Conservation (phyloP, 1,140 invertebrate genomes). For the Scaptomyza montana region DNA sequence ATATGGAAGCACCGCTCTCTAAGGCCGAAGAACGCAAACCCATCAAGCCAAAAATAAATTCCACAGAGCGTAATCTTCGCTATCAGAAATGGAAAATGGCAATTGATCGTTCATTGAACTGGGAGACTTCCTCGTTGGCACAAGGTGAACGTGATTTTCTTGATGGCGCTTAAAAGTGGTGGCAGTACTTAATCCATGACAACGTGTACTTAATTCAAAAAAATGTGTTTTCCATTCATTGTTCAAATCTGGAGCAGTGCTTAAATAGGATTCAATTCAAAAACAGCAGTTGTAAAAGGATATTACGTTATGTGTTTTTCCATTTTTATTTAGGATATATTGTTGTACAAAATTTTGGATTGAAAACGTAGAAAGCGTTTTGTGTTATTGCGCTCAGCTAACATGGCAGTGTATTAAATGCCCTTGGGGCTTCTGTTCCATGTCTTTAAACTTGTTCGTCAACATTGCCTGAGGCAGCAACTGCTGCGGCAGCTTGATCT, state of each 20-base stretch:
- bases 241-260: background rate
- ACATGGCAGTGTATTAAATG: conserved; percentile 59
- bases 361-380: conserved; percentile 69
- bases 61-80: conserved; percentile 88
- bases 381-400: conserved; percentile 43
- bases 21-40: conserved; percentile 81
- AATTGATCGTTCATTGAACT: conserved; percentile 90
- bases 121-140: conserved; percentile 86
- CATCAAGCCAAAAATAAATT: conserved; percentile 88
- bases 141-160: conserved; percentile 68
- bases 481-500: conserved; percentile 61
- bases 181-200: background rate
- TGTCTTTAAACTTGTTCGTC: conserved; percentile 57
- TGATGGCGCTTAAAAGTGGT: conserved; percentile 50
- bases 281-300: background rate
- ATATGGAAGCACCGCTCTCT: conserved; percentile 82
- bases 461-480: conserved; percentile 39
- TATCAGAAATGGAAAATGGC: conserved; percentile 94
- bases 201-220: conserved; percentile 13
- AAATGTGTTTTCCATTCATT: conserved; percentile 6
- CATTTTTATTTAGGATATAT: conserved; percentile 54
- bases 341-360: conserved; percentile 66
- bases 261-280: background rate
- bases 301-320: background rate
- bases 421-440: conserved; percentile 9